Evolutionary conservation across 2,797 vertebrate species (phyloP).

Genomic region (Rhynchonycteris naso): DNA sequence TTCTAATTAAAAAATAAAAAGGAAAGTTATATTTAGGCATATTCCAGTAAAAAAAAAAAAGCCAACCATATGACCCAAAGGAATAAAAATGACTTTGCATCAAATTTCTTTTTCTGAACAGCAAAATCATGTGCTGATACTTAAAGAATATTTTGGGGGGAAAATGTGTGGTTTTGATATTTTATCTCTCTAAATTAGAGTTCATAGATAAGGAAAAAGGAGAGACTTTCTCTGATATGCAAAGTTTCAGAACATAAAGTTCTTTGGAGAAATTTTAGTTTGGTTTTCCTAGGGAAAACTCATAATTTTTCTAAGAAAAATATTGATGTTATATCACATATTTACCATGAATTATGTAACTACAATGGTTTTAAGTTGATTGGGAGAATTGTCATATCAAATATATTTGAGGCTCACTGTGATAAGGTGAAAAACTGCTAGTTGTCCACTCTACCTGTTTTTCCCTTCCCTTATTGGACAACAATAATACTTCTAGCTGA

Average conservation of each 20-base stretch:
- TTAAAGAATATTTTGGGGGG: neutral
- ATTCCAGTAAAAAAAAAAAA: neutral
- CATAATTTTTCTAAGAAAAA: neutral
- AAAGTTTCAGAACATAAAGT: neutral
- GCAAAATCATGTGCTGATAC: neutral
- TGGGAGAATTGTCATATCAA: neutral
- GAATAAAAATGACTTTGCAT: neutral
- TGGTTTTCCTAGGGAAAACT: neutral
- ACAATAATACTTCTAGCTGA: neutral
- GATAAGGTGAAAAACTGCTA: neutral
- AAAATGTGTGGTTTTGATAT: neutral
- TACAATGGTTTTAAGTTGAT: neutral
- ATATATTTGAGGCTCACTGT: neutral
- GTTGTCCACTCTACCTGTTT: neutral
- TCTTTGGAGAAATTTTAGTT: neutral
- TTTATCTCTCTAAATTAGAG: neutral
- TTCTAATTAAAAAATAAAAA: neutral
- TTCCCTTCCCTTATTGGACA: neutral
- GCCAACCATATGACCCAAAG: neutral
- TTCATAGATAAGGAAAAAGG: neutral
- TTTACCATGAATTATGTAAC: neutral
- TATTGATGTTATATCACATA: neutral
- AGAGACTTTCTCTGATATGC: neutral
- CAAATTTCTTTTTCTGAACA: neutral
- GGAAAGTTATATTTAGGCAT: neutral